These are phyloP conservation scores for Nasua narica DNA, from an alignment of 2,797 vertebrate genomes.

Conservation along the genomic window DNA sequence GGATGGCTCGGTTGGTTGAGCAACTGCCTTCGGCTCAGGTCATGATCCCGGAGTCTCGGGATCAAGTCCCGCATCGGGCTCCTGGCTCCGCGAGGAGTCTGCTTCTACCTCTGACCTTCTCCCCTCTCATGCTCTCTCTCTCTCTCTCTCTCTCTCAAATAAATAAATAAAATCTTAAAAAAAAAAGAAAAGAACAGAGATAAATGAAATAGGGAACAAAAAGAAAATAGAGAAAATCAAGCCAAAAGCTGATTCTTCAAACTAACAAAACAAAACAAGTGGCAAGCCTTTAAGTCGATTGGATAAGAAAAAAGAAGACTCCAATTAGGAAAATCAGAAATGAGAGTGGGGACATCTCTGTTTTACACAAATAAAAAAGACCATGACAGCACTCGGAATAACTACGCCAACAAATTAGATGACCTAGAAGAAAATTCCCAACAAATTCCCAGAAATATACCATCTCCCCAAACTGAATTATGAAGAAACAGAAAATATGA, in stretches of 20 bases:
- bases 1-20: too few relatives aligned
- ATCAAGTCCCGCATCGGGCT: too few relatives aligned
- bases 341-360: neutral
- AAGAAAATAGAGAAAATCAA: neutral
- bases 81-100: too few relatives aligned
- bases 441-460: neutral
- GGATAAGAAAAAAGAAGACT: neutral
- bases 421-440: neutral
- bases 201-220: neutral
- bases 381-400: neutral
- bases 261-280: neutral
- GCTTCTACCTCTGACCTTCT: too few relatives aligned
- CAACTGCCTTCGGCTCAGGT: too few relatives aligned
- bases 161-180: too few relatives aligned
- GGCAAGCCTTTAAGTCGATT: neutral
- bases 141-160: too few relatives aligned
- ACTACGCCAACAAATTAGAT: neutral
- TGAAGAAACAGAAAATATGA: neutral
- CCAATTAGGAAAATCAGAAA: constrained; percentile 18
- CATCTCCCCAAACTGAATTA: neutral
- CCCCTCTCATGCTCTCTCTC: too few relatives aligned
- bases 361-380: neutral
- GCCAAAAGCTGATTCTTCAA: neutral
- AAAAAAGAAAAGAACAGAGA: too few relatives aligned
- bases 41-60: too few relatives aligned